Evolutionary conservation across 2,888 invertebrate species (phyloP), one percentile per base, ranked within the genome.

Genomic region (Caenorhabditis parvicauda): DNA sequence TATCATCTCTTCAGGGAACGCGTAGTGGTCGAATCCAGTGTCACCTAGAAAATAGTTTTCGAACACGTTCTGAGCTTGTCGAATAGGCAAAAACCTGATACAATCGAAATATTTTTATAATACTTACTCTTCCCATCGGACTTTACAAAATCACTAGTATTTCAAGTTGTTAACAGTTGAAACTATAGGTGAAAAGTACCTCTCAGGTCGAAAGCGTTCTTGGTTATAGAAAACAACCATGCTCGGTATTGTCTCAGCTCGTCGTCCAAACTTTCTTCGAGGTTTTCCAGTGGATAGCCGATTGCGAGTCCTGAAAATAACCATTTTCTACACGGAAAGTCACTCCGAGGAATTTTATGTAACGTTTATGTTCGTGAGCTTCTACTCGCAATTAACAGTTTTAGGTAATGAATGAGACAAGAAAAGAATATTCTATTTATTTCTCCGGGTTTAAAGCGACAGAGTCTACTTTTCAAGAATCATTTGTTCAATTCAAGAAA

Each of bases 1-100:
- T n/a, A n/a, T n/a, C 14, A 59, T 64, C 29, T 77, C 79, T 54
- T 79, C 77, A 3, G 78, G 75, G 41, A 79, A 79, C n/a, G 77
- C 77, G 54, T 75, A 77, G 59, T 79, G 78, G 7, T 56, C 46
- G 9, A 59, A 53, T n/a, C 73, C 75, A 6, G 54, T 59, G 17
- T 54, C 38, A 7, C 70, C 69, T 19, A 70, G 57, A 9, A 22
- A n/a, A 27, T 19, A 46, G 17, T 24, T 9, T 7, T 41, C 14
- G 14, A 41, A 41, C 19, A 41, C 7, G 14, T 32, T 12, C 9
- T 32, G 14, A 12, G 35, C 9, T 32, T 32, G 9, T n/a, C 9
- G 29, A 45, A 12, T 41, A n/a, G 7, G 41, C 19, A 17, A 41
- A 41, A 41, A 22, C 43, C 25, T 19, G 22, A 22, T 3, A 24